Evolutionary conservation across 2,797 vertebrate species (phyloP), one percentile per base, ranked within the genome.

Genomic region (Propithecus deckenii): DNA sequence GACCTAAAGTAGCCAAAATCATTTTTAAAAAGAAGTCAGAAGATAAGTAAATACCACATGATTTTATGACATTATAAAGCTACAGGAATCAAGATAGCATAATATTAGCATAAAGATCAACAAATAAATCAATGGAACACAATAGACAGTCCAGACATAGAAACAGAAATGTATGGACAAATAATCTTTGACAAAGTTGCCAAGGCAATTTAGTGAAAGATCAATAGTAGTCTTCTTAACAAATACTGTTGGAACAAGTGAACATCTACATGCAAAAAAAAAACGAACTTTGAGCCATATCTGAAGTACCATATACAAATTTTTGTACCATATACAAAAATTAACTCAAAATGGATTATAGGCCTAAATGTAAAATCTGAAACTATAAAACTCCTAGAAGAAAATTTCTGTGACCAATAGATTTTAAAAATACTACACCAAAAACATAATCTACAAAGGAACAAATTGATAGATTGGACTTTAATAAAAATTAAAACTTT

Each of bases 1-100:
- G 32, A 48, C n/a, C 14, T 65, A 91, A 46, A 35, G 78, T 59
- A 80, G 75, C 57, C 35, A 30, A 74, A 67, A 69, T 61, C 57
- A 81, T 57, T 81, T 86, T n/a, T 28, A 81, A 87, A 86, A 94
- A 75, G 23, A 74, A 81, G 25, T 81, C 89, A 87, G 38, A 75
- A 65, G 38, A 81, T 28, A 5, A 63, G 67, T 46, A 67, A 72
- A 79, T 63, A 18, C 25, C 46, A 78, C 50, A 46, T 72, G 65
- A 80, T 80, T 67, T 81, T 30, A 92, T 87, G 48, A 75, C 32
- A 38, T 8, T 65, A 59, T 22, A 79, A 95, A 79, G 23, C 38
- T 41, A 32, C n/a, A 71, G 59, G 59, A 61, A 67, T 67, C 63
- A 86, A 86, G n/a, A 52, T 2, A 50, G 18, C 38, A 28, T 52